These are phyloP conservation scores for Scotopteryx bipunctaria DNA, from an alignment of 2,888 invertebrate genomes.

Conservation along the genomic window DNA sequence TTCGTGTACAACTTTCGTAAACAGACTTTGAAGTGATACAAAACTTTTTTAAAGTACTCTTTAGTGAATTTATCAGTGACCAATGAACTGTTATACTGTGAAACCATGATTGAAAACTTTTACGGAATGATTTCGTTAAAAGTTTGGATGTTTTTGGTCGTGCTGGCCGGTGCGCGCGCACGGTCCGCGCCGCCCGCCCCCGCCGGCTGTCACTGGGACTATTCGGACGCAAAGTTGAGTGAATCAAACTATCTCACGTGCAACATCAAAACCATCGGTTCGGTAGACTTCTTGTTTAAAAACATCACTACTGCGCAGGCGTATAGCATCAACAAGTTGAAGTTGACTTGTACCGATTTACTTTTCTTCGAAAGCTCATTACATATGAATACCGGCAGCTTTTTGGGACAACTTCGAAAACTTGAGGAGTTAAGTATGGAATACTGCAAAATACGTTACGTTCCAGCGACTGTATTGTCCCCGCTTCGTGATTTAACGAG, in stretches of 20 bases:
- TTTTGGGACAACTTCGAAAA: conserved; percentile 86
- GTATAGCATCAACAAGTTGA: conserved; percentile 87
- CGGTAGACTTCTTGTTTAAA: conserved; percentile 86
- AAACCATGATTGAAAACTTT: conserved; percentile 72
- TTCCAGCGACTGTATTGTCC: conserved; percentile 87
- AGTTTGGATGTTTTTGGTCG: conserved; percentile 79
- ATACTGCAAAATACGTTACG: conserved; percentile 89
- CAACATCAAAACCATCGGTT: conserved; percentile 88
- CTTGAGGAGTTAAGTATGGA: conserved; percentile 89
- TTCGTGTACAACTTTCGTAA: conserved; percentile 62
- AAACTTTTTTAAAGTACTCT: conserved; percentile 59
- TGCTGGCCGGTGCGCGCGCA: conserved; percentile 80
- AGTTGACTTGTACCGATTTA: conserved; percentile 88
- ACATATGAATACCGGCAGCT: conserved; percentile 84
- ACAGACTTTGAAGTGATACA: conserved; percentile 61
- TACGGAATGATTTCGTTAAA: conserved; percentile 79
- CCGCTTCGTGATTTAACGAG: conserved; percentile 87
- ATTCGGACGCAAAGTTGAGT: conserved; percentile 81
- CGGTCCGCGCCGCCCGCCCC: conserved; percentile 84
- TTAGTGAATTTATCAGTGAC: conserved; percentile 65
- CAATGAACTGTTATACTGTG: conserved; percentile 75
- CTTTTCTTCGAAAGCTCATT: conserved; percentile 89
- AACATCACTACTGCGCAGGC: conserved; percentile 88
- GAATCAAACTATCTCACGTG: conserved; percentile 86
- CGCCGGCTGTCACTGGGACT: conserved; percentile 89